Evolutionary conservation across 1,140 invertebrate species (phyloP).

Genomic region (Aricia agestis): DNA sequence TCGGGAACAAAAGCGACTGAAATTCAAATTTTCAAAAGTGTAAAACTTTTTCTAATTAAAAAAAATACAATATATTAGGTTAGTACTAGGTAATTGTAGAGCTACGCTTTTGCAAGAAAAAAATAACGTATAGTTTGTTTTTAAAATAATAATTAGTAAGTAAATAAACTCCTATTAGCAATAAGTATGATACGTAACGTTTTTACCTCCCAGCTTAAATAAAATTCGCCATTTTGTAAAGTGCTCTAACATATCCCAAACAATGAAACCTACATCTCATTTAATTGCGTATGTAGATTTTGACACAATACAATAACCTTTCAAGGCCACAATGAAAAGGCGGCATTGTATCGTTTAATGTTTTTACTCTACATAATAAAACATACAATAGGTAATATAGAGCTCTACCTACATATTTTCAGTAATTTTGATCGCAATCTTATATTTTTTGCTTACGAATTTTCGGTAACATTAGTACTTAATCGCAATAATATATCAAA

Average conservation of each 20-base stretch:
- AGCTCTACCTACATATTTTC: background rate
- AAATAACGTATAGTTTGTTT: no score
- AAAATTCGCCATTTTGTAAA: background rate
- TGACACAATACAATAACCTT: constrained; percentile 36
- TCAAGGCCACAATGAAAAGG: constrained; percentile 35
- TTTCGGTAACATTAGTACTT: background rate
- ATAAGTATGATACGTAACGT: no score
- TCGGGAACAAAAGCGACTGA: background rate
- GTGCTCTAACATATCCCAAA: constrained; percentile 14
- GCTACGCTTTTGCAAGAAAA: no score
- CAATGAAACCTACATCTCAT: constrained; percentile 27
- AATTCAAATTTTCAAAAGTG: background rate
- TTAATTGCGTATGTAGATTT: constrained; percentile 33
- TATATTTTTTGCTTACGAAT: background rate
- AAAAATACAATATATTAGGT: no score
- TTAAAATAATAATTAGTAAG: no score
- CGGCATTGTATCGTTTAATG: constrained; percentile 31
- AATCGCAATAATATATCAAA: constrained; percentile 3
- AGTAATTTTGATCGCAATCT: background rate
- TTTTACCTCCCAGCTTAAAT: background rate
- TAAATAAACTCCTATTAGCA: no score
- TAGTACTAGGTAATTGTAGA: no score
- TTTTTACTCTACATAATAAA: constrained; percentile 21
- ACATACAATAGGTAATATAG: background rate
- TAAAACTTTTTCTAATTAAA: background rate